phyloP scores from a whole-genome alignment of 2,888 invertebrate species.

The Synanthedon formicaeformis region DNA sequence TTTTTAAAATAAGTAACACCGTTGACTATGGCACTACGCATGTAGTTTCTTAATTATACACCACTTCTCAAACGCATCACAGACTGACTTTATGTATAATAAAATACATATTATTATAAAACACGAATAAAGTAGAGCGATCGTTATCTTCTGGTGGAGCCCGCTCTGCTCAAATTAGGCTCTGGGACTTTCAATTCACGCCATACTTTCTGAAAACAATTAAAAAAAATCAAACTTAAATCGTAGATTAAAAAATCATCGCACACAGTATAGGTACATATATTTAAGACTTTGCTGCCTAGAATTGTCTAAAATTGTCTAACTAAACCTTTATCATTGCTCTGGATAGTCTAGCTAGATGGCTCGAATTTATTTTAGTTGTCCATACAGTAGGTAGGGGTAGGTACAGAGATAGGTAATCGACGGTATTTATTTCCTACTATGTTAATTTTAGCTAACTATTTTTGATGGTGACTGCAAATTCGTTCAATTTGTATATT shows the following conservation, averaged over 20 bases:
- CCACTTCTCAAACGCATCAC: background rate
- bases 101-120: too few species aligned
- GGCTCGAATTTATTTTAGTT: too few species aligned
- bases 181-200: slow-evolving; percentile 56
- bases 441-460: background rate
- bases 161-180: slow-evolving; percentile 19
- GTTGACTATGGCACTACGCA: slow-evolving; percentile 8
- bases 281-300: background rate
- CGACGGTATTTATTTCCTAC: background rate
- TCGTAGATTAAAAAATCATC: too few species aligned
- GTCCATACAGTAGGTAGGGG: too few species aligned
- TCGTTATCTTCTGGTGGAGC: background rate
- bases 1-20: slow-evolving; percentile 1
- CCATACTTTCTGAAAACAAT: slow-evolving; percentile 55
- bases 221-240: background rate
- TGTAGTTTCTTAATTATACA: background rate
- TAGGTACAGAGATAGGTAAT: too few species aligned
- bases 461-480: background rate
- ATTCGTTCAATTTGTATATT: background rate
- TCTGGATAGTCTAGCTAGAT: too few species aligned
- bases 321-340: too few species aligned
- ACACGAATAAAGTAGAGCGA: too few species aligned
- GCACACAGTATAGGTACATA: background rate
- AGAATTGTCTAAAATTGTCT: background rate
- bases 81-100: too few species aligned